Percentiles rank a stretch among this genome's conserved stretches.
phyloP scores from a whole-genome alignment of 37 sponge, comb jelly and placozoan genomes.

The Geodia barretti region DNA sequence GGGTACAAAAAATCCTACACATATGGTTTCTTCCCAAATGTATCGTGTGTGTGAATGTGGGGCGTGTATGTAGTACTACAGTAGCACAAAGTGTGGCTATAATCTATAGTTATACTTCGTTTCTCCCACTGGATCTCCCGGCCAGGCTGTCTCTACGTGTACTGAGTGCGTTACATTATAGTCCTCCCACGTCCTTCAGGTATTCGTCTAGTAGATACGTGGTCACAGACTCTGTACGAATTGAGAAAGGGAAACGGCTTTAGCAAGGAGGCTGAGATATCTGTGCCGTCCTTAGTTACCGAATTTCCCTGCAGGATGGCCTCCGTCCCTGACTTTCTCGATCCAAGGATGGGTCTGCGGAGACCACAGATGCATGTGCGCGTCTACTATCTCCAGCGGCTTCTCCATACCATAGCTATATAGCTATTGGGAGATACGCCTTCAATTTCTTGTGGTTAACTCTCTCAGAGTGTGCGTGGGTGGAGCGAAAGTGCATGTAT shows the following conservation, averaged over 20 bases:
- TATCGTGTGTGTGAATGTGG: neutral
- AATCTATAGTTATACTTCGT: conserved; percentile 57
- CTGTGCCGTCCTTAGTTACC: conserved; percentile 28
- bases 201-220: conserved; percentile 65
- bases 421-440: no score
- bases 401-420: neutral
- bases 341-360: conserved; percentile 87
- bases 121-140: conserved; percentile 82
- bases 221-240: conserved; percentile 24
- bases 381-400: conserved; percentile 78
- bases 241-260: no score
- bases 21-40: neutral
- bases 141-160: conserved; percentile 72
- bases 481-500: no score
- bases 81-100: neutral
- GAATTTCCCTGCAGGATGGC: conserved; percentile 76
- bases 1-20: neutral
- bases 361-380: conserved; percentile 89
- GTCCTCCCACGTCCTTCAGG: conserved; percentile 39
- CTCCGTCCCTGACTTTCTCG: conserved; percentile 54
- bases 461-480: no score
- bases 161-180: conserved; percentile 76
- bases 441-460: no score
- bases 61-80: neutral
- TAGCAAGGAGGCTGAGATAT: neutral